Conservation (phyloP, 2,888 invertebrate species). For the Drosophila paranaensis region DNA sequence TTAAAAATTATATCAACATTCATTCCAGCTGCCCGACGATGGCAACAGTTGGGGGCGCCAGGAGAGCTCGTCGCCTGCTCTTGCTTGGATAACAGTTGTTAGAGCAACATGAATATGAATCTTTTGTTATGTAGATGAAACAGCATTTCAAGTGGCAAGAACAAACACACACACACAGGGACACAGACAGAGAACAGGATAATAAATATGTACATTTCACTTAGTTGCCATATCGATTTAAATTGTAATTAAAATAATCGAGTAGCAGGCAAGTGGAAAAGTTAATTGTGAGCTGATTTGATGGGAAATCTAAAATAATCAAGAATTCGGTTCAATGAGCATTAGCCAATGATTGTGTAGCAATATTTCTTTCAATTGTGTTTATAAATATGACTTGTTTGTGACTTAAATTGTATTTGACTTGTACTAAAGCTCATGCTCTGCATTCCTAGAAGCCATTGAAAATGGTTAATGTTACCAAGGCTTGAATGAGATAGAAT, state of each 20-base stretch:
- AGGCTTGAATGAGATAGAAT: too few species aligned
- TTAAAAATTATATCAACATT: slow-evolving; percentile 75
- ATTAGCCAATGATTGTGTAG: not conserved
- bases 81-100: slow-evolving; percentile 48
- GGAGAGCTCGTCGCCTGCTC: slow-evolving; percentile 14
- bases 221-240: slow-evolving; percentile 8
- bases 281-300: slow-evolving; percentile 9
- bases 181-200: not conserved
- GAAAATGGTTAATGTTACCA: too few species aligned
- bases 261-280: not conserved
- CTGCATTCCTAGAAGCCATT: too few species aligned
- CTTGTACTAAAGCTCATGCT: not conserved
- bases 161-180: slow-evolving; percentile 17
- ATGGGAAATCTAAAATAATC: not conserved
- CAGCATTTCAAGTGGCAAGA: slow-evolving; percentile 34
- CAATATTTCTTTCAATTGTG: not conserved
- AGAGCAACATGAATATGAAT: slow-evolving; percentile 31
- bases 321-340: not conserved
- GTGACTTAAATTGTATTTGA: not conserved
- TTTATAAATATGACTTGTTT: not conserved
- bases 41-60: slow-evolving; percentile 34
- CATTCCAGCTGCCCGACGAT: slow-evolving; percentile 49
- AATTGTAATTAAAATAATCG: slow-evolving; percentile 27
- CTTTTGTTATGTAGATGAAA: slow-evolving; percentile 34
- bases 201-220: slow-evolving; percentile 26